Percentiles rank a stretch among this genome's conserved stretches.
phyloP scores from a whole-genome alignment of 2,113 vertebrate genomes.

The Ctenodactylus gundi region DNA sequence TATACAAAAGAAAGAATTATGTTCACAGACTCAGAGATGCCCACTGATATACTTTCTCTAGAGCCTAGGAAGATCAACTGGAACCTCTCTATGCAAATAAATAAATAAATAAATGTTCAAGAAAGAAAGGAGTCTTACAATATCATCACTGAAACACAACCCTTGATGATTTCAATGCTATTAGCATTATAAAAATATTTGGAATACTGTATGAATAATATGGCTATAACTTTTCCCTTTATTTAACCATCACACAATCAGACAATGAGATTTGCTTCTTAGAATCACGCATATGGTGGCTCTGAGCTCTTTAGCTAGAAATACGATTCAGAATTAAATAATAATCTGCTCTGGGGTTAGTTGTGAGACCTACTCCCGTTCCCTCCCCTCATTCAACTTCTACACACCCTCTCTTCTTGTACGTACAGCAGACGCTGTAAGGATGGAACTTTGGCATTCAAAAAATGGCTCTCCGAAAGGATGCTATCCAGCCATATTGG shows the following conservation, averaged over 20 bases:
- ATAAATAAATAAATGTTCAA: background rate
- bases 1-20: background rate
- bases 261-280: background rate
- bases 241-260: background rate
- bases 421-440: background rate
- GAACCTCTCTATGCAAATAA: background rate
- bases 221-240: too few species aligned
- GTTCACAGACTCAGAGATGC: background rate
- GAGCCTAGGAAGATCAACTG: background rate
- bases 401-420: rapidly evolving
- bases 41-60: background rate
- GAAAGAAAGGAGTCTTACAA: background rate
- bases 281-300: background rate
- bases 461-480: background rate
- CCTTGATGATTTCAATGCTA: background rate
- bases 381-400: rapidly evolving
- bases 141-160: background rate
- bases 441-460: background rate
- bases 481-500: rapidly evolving
- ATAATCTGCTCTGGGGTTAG: background rate
- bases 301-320: background rate
- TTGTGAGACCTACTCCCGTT: background rate
- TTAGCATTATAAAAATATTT: background rate
- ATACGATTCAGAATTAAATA: background rate
- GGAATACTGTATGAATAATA: background rate